These are phyloP conservation scores for Scaeva pyrastri DNA, from an alignment of 2,888 invertebrate species.

Conservation along the genomic window DNA sequence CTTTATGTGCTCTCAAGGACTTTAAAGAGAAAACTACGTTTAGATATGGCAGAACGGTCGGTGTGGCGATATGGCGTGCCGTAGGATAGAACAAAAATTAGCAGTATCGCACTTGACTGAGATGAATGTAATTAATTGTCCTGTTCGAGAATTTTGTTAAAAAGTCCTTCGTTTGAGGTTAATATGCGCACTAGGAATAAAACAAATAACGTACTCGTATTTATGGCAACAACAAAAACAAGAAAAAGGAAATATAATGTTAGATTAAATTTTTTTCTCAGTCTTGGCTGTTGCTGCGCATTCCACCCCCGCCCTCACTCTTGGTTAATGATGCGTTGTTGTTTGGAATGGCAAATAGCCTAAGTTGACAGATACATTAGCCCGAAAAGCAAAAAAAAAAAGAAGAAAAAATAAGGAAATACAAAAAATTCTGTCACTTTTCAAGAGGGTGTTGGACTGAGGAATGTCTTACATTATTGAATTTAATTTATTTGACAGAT, in stretches of 20 bases:
- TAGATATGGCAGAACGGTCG: no score
- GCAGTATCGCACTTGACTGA: conserved; percentile 44
- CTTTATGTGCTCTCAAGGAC: conserved; percentile 22
- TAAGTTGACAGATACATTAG: conserved; percentile 72
- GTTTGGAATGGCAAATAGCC: conserved; percentile 52
- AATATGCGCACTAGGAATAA: conserved; percentile 24
- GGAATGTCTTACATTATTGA: conserved; percentile 59
- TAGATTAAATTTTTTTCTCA: conserved; percentile 36
- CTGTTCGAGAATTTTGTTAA: conserved; percentile 48
- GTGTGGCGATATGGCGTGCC: not conserved
- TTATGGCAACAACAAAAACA: not conserved
- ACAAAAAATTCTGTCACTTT: not conserved
- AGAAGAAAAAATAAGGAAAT: no score
- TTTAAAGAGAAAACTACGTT: conserved; percentile 3
- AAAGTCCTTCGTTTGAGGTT: not conserved
- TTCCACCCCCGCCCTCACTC: conserved; percentile 20
- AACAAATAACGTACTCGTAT: conserved; percentile 5
- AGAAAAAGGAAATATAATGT: conserved; percentile 29
- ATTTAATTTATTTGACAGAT: conserved; percentile 69
- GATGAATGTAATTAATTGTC: conserved; percentile 73
- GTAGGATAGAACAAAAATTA: conserved; percentile 23
- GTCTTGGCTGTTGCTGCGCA: conserved; percentile 36
- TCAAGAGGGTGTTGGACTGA: conserved; percentile 8
- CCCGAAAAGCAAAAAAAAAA: not conserved
- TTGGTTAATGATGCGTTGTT: conserved; percentile 66